These are phyloP conservation scores for Percopsis transmontana DNA, from an alignment of 2,113 vertebrate species.

Conservation along the genomic window DNA sequence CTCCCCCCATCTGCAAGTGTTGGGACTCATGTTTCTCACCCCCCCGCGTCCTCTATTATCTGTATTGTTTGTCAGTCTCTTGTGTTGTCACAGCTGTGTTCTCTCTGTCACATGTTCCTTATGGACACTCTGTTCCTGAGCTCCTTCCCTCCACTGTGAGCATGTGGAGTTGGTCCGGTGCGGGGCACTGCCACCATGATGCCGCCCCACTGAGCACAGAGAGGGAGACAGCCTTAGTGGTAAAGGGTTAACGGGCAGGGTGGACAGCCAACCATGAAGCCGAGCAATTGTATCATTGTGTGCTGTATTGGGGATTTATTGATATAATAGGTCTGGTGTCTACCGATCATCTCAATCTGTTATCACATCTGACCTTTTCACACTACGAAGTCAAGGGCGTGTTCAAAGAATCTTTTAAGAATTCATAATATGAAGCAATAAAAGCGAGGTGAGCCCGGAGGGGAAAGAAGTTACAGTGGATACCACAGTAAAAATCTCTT, in stretches of 20 bases:
- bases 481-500: too few species aligned
- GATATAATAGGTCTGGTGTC: too few species aligned
- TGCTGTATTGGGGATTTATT: too few species aligned
- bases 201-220: slow-evolving; percentile 42
- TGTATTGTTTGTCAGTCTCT: neutral
- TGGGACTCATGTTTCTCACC: neutral
- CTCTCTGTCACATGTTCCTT: slow-evolving; percentile 43
- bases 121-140: slow-evolving; percentile 33
- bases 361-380: too few species aligned
- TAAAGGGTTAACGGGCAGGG: slow-evolving; percentile 21
- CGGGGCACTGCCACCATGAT: slow-evolving; percentile 61
- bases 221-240: neutral
- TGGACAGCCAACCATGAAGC: too few species aligned
- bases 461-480: too few species aligned
- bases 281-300: too few species aligned
- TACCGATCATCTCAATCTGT: too few species aligned
- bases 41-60: neutral
- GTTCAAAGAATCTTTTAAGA: too few species aligned
- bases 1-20: neutral
- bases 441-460: too few species aligned
- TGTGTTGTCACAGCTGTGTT: slow-evolving; percentile 74
- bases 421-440: too few species aligned
- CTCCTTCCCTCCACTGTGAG: slow-evolving; percentile 29
- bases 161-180: slow-evolving; percentile 32
- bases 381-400: too few species aligned